Evolutionary conservation across 2,797 vertebrate genomes (phyloP).

Genomic region (Propithecus perrieri): DNA sequence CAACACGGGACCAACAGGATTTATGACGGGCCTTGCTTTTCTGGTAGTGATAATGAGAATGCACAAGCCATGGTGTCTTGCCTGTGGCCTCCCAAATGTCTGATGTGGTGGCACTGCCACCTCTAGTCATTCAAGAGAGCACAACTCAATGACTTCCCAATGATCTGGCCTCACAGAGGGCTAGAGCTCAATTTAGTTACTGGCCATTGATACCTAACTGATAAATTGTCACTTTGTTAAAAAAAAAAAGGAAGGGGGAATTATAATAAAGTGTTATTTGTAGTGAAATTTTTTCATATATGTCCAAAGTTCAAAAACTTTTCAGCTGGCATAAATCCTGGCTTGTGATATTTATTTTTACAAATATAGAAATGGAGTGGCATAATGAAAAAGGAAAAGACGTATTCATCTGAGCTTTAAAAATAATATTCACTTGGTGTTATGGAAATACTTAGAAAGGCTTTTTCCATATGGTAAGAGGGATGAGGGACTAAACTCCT

Average conservation of each 20-base stretch:
- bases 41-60: neutral
- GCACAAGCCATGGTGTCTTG: neutral
- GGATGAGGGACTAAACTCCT: constrained; percentile 26
- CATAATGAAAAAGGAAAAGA: constrained; percentile 57
- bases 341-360: constrained; percentile 64
- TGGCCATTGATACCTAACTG: neutral
- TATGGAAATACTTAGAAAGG: constrained; percentile 61
- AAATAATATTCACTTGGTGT: constrained; percentile 64
- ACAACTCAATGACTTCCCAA: neutral
- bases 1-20: neutral
- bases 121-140: neutral
- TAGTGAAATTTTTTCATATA: constrained; percentile 38
- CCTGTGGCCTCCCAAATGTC: neutral
- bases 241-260: neutral
- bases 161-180: neutral
- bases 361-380: constrained; percentile 39
- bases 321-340: constrained; percentile 17
- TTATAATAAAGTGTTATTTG: constrained; percentile 3
- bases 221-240: neutral
- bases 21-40: neutral
- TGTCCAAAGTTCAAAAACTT: constrained; percentile 50
- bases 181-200: neutral
- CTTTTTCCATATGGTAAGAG: constrained; percentile 62
- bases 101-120: neutral
- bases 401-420: constrained; percentile 61